Evolutionary conservation across 30 jellyfish, hydroid and myxozoan species (phyloP).

Genomic region (Aurelia coerulea): DNA sequence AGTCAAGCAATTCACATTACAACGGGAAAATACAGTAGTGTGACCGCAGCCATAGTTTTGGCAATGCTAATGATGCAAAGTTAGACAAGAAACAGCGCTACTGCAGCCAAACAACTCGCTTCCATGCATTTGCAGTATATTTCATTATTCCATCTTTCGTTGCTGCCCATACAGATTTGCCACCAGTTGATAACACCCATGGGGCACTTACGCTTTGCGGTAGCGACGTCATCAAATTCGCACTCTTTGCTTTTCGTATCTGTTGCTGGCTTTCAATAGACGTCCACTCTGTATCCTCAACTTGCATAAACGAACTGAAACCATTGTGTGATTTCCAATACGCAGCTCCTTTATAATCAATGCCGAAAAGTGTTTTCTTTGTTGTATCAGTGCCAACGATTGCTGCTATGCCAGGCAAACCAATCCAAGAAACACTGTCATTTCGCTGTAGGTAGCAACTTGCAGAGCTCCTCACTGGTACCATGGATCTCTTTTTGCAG

Average conservation of each 20-base stretch:
- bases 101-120: neutral
- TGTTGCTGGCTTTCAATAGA: conserved; percentile 15
- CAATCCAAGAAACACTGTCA: neutral
- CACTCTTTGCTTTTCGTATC: neutral
- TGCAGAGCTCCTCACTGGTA: neutral
- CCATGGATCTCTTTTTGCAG: neutral
- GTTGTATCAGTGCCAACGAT: conserved; percentile 23
- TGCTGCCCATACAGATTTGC: conserved; percentile 22
- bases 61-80: too few species aligned
- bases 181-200: conserved; percentile 7
- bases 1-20: too few species aligned
- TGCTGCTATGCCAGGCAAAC: conserved; percentile 15
- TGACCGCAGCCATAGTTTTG: too few species aligned
- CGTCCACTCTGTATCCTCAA: conserved; percentile 29
- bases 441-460: conserved; percentile 4
- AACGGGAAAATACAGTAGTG: too few species aligned
- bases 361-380: conserved; percentile 15
- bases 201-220: neutral
- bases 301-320: neutral
- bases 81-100: neutral
- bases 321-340: neutral
- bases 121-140: neutral
- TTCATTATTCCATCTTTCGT: conserved; percentile 11
- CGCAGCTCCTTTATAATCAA: neutral
- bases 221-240: neutral